phyloP scores from a whole-genome alignment of 2,113 vertebrate species.

The Boulengeromyrus knoepffleri region DNA sequence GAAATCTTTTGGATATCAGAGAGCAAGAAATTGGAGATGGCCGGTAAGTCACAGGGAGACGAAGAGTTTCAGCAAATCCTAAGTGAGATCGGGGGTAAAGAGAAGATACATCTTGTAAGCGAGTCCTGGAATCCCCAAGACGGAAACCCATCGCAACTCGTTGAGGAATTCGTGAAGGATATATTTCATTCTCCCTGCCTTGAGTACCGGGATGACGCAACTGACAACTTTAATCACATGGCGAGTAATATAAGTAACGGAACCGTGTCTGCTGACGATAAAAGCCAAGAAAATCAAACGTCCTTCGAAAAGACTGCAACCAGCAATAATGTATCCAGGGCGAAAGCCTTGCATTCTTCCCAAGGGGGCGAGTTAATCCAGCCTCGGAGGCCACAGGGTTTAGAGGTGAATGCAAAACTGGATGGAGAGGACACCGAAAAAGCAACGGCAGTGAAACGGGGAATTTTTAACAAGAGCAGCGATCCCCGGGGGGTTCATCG shows the following conservation, averaged over 20 bases:
- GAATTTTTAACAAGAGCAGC: not conserved
- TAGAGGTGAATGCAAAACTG: not conserved
- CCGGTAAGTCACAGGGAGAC: conserved; percentile 28
- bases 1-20: not conserved
- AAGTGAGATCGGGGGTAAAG: conserved; percentile 52
- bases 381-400: conserved; percentile 11
- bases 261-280: not conserved
- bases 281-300: not conserved
- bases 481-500: conserved; percentile 35
- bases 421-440: not conserved
- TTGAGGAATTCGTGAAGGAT: conserved; percentile 53
- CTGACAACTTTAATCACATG: not conserved
- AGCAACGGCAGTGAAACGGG: not conserved
- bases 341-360: not conserved
- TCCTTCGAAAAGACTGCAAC: not conserved
- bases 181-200: conserved; percentile 39
- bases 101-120: conserved; percentile 54
- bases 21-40: not conserved
- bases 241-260: conserved; percentile 12
- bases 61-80: conserved; percentile 49
- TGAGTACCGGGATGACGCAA: not conserved
- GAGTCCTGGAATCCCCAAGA: conserved; percentile 35
- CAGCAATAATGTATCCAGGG: not conserved
- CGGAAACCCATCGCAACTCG: conserved; percentile 26
- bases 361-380: conserved; percentile 10